phyloP scores from a whole-genome alignment of 92 coral and sea anemone species.

The Actinostola sp. region DNA sequence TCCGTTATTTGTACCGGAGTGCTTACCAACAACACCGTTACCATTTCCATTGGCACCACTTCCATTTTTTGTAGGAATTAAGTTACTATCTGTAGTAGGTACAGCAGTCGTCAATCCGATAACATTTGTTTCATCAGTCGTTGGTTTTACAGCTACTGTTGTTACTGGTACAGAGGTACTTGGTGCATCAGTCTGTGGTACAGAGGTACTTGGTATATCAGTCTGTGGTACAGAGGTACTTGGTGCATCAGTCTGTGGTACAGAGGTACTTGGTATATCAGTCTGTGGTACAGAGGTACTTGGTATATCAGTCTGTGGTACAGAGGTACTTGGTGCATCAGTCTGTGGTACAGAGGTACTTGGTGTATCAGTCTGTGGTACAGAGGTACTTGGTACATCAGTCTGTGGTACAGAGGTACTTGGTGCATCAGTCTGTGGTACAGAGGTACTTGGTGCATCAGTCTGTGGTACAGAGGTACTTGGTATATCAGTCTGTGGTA shows the following conservation, averaged over 20 bases:
- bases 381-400: no score
- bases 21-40: constrained; percentile 41
- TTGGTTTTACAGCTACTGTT: no score
- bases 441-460: neutral
- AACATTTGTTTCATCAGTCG: constrained; percentile 19
- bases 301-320: neutral
- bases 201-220: neutral
- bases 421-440: neutral
- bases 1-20: constrained; percentile 31
- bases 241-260: constrained; percentile 19
- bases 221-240: neutral
- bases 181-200: neutral
- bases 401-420: no score
- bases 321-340: constrained; percentile 4
- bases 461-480: no score
- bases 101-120: neutral
- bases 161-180: neutral
- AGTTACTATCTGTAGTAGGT: constrained; percentile 12
- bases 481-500: neutral
- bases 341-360: constrained; percentile 7
- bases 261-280: neutral
- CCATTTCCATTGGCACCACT: constrained; percentile 26
- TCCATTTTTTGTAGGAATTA: constrained; percentile 26
- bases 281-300: constrained; percentile 11
- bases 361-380: no score